Evolutionary conservation across 2,797 vertebrate species (phyloP).

Genomic region (Selene dorsalis): DNA sequence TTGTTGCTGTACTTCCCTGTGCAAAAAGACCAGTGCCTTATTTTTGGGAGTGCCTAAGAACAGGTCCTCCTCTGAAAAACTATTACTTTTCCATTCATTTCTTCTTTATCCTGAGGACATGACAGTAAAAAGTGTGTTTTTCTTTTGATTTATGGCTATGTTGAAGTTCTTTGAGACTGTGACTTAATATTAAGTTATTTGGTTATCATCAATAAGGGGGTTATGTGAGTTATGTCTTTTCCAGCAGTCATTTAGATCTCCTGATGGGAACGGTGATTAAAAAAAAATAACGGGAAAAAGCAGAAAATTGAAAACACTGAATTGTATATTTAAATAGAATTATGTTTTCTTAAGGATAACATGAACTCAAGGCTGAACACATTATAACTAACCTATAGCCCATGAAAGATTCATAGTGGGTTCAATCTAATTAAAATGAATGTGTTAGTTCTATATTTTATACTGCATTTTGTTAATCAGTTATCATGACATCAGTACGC

Average conservation of each 20-base stretch:
- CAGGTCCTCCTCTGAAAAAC: background rate
- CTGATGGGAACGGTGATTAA: no score
- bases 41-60: background rate
- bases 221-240: no score
- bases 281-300: no score
- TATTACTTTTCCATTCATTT: no score
- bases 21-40: slow-evolving; percentile 4
- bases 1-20: slow-evolving; percentile 1
- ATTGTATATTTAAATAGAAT: background rate
- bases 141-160: no score
- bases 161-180: no score
- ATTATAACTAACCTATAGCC: background rate
- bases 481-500: background rate
- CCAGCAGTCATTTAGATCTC: no score
- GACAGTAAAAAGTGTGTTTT: background rate
- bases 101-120: no score
- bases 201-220: no score
- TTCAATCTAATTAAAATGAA: background rate
- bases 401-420: background rate
- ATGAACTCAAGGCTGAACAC: background rate
- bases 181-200: no score
- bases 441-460: background rate
- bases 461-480: background rate
- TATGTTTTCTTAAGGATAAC: background rate
- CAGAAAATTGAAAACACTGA: background rate